Percentiles rank a stretch among this genome's conserved stretches.
These are phyloP conservation scores for Drosophila recens DNA, from an alignment of 2,888 invertebrate species.

Conservation along the genomic window DNA sequence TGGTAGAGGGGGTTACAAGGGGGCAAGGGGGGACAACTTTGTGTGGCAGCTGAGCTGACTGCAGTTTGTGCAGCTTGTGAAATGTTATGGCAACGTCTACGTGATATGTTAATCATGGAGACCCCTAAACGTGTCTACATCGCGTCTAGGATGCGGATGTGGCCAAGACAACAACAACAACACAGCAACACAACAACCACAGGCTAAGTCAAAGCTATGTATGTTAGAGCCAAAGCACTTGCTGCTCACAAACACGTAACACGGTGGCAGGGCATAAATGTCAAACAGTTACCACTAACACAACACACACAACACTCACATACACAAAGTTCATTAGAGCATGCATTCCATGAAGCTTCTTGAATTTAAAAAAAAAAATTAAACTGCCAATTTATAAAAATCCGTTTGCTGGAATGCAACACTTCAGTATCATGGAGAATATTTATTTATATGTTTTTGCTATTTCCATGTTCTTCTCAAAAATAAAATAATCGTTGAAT, in stretches of 20 bases:
- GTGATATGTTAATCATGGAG: conserved; percentile 84
- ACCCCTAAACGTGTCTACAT: conserved; percentile 53
- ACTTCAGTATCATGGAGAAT: background rate
- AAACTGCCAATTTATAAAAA: background rate
- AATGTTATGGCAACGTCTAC: conserved; percentile 75
- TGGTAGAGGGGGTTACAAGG: background rate
- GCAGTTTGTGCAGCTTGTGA: conserved; percentile 65
- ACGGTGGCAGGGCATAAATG: conserved; percentile 58
- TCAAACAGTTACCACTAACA: conserved; percentile 47
- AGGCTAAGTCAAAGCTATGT: conserved; percentile 12
- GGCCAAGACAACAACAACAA: conserved; percentile 15
- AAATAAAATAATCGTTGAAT: too few species aligned
- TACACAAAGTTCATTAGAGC: conserved; percentile 32
- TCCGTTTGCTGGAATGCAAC: background rate
- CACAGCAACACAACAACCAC: conserved; percentile 11
- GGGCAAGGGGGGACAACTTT: conserved; percentile 24
- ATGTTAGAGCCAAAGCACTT: conserved; percentile 14
- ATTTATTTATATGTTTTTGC: too few species aligned
- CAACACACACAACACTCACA: conserved; percentile 1
- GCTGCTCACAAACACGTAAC: conserved; percentile 36
- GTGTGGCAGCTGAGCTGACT: conserved; percentile 47
- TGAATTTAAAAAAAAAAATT: background rate
- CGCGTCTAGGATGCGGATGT: conserved; percentile 67
- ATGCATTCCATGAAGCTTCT: conserved; percentile 4
- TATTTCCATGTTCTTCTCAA: too few species aligned